Conservation (phyloP, 2,888 invertebrate species). For the Cremastinae sp. region DNA sequence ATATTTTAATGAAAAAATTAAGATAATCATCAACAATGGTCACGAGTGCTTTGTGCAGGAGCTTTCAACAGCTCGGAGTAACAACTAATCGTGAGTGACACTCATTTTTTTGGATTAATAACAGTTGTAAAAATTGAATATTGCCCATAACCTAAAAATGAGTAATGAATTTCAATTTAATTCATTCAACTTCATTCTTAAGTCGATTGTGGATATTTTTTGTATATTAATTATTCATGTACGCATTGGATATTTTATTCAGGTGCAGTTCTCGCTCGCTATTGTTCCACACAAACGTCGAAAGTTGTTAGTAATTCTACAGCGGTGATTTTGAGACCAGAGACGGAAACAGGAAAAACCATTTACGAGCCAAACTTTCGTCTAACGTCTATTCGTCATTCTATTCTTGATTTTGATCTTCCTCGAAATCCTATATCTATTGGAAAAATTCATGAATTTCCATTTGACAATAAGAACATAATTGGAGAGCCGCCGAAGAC, state of each 20-base stretch:
- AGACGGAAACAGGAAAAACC: slow-evolving; percentile 24
- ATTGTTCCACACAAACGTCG: slow-evolving; percentile 48
- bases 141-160: slow-evolving; percentile 20
- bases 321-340: slow-evolving; percentile 22
- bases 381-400: slow-evolving; percentile 54
- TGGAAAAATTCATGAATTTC: slow-evolving; percentile 63
- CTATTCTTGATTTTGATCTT: slow-evolving; percentile 69
- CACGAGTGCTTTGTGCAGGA: slow-evolving; percentile 62
- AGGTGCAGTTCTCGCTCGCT: slow-evolving; percentile 43
- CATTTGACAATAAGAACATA: slow-evolving; percentile 64
- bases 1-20: slow-evolving; percentile 26
- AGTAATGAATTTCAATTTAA: not conserved
- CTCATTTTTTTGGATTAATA: not conserved
- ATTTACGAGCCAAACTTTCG: slow-evolving; percentile 61
- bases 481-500: slow-evolving; percentile 70
- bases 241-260: not conserved
- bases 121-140: slow-evolving; percentile 9
- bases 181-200: not conserved
- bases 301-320: not conserved
- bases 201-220: not conserved
- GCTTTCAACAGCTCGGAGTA: slow-evolving; percentile 57
- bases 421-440: slow-evolving; percentile 51
- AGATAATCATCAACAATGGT: slow-evolving; percentile 55
- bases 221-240: not conserved
- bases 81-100: slow-evolving; percentile 56